phyloP scores from a whole-genome alignment of 2,888 invertebrate species.

The Drosophila hamatofila region DNA sequence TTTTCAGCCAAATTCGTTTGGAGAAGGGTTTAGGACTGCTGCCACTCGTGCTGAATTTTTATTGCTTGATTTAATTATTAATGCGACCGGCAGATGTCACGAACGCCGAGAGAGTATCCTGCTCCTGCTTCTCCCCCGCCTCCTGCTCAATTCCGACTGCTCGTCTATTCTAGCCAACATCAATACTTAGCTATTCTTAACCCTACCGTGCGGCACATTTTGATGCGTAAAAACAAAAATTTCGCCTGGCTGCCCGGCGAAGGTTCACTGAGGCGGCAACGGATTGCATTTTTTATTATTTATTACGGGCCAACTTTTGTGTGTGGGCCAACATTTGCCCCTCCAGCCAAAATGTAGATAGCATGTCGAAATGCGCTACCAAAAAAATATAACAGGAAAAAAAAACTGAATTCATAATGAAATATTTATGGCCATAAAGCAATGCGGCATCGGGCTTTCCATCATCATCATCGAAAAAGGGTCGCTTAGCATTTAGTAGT shows the following conservation, averaged over 20 bases:
- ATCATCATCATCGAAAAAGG: conserved; percentile 67
- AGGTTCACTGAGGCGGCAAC: conserved; percentile 72
- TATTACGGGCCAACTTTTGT: conserved; percentile 62
- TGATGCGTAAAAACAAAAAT: conserved; percentile 74
- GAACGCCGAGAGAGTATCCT: conserved; percentile 52
- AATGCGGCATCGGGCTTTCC: conserved; percentile 69
- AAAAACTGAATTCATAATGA: conserved; percentile 74
- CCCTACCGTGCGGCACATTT: conserved; percentile 76
- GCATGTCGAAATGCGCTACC: conserved; percentile 66
- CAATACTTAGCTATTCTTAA: conserved; percentile 58
- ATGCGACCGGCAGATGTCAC: conserved; percentile 82
- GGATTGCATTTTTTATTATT: conserved; percentile 82
- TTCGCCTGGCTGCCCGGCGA: conserved; percentile 29
- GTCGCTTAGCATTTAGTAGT: conserved; percentile 33
- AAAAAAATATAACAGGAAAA: conserved; percentile 15
- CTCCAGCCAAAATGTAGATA: conserved; percentile 63
- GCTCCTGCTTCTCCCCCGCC: not conserved
- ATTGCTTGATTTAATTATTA: conserved; percentile 82
- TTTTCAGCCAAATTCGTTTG: conserved; percentile 22
- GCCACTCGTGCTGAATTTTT: conserved; percentile 80
- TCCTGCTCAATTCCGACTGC: not conserved
- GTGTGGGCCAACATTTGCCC: conserved; percentile 46
- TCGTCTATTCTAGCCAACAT: conserved; percentile 13
- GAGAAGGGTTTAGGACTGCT: conserved; percentile 31
- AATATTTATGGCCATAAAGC: conserved; percentile 81